A percentile compares a stretch with the other conserved stretches of the same genome.
These are phyloP conservation scores for Patella ulyssiponensis DNA, from an alignment of 2,888 invertebrate species.

Conservation along the genomic window DNA sequence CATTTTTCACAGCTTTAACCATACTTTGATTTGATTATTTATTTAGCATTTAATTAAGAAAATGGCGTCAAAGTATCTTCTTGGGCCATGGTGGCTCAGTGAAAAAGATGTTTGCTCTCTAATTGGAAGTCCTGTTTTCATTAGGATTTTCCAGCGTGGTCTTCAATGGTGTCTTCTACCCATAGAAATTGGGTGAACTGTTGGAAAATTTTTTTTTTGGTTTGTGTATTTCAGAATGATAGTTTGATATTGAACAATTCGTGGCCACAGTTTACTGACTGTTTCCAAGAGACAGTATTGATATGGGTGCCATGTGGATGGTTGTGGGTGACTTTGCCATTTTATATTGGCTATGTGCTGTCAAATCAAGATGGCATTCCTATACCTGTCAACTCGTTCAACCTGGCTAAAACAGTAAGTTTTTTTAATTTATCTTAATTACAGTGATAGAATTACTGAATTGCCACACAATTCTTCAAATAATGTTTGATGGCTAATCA, in stretches of 20 bases:
- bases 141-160: no score
- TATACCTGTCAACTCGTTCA: slow-evolving; percentile 51
- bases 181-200: no score
- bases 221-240: slow-evolving; percentile 45
- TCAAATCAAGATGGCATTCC: slow-evolving; percentile 33
- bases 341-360: slow-evolving; percentile 70
- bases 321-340: slow-evolving; percentile 83
- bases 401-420: slow-evolving; percentile 65
- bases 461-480: no score
- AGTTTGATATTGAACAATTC: slow-evolving; percentile 49
- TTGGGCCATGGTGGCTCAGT: no score
- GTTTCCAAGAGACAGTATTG: slow-evolving; percentile 92
- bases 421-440: not conserved
- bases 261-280: slow-evolving; percentile 84
- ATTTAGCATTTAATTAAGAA: no score
- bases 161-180: no score
- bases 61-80: no score
- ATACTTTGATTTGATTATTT: no score
- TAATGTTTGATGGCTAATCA: no score
- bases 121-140: no score
- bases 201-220: not conserved
- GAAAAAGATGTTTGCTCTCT: no score
- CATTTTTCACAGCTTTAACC: no score
- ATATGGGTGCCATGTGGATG: slow-evolving; percentile 91
- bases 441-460: not conserved